Evolutionary conservation across 2,888 invertebrate genomes (phyloP), one percentile per base, ranked within the genome.

Genomic region (Aethes cnicana): DNA sequence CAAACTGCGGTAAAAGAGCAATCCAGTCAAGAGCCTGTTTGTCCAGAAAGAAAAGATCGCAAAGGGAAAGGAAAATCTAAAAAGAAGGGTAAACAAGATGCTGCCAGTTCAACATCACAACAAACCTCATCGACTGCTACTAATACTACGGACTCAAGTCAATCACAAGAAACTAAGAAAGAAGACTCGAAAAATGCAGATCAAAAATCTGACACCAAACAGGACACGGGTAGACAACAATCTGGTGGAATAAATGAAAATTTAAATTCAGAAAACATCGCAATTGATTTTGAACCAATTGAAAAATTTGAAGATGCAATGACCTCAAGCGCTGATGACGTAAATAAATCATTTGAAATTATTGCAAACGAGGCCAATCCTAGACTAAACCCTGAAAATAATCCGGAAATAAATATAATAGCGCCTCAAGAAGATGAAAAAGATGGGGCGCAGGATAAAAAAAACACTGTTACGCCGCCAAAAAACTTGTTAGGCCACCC

Each of bases 401-500:
- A 78, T 44, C 81, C 84, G 0, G 74, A 78, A 67, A 84, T 81
- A 41, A 85, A 78, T 28, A 68, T 84, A 9, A 81, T 71, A 44
- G 79, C 74, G 20, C 81, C 81, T 20, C 64, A 69, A 41, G 84
- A 79, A 57, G 77, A 78, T 20, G 62, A 68, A 32, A 61, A 64
- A 42, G 47, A 66, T 48, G 64, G 53, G 64, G 61, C 69, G 64
- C 68, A 66, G 60, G 72, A 76, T 65, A 54, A 57, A 50, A 41
- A 61, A 18, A 76, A 73, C 32, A 77, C 80, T 3, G 69, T 84
- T 63, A 76, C 84, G 71, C 84, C 77, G 83, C 81, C 90, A 90
- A 90, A 90, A 90, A 90, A 90, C 90, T 90, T 89, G 72, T 62
- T 87, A 83, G 89, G 90, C 78, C 87, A 82, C 57, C 82, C 81